Evolutionary conservation across 2,888 invertebrate species (phyloP), one percentile per base, ranked within the genome.

Genomic region (Agrotis exclamationis): DNA sequence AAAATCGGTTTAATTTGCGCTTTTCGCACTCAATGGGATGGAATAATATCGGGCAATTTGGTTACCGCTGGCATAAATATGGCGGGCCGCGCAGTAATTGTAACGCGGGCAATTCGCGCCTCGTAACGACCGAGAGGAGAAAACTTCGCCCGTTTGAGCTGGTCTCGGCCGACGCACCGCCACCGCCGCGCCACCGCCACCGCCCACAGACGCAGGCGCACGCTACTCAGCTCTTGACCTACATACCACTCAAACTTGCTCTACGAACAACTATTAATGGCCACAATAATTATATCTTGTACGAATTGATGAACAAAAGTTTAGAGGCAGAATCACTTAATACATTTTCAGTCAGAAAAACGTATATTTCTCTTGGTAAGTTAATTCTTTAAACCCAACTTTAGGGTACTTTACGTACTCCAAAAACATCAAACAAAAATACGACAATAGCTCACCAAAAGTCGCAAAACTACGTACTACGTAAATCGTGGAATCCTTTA

Each of bases 1-100:
- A 96, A 96, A 96, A 96, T 96, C 96, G 96, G 95, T 96, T 96
- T 96, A 96, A 96, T 96, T 96, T 96, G 96, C 96, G 95, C 96
- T 96, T 96, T 96, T 96, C 96, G 95, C 95, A 96, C 96, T 96
- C 96, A 96, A 96, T 96, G 96, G 96, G 95, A 95, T 93, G 96
- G 96, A 96, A 96, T 96, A 96, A 96, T 96, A 96, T 96, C 95
- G 94, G 94, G 96, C 96, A 96, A 96, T 96, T 96, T 96, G 94
- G 96, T 96, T 96, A 96, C 96, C 96, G 95, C 96, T 88, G 90
- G 94, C 95, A 96, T 96, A 96, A 96, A 96, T 96, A 96, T 96
- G 93, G 95, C 93, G 93, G 93, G 93, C 94, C 92, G 93, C 94
- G 92, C 89, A 93, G 96, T 96, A 96, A 96, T 96, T 96, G 96